Base-by-base conservation (phyloP, 2,797 vertebrate species). In the Rhincodon typus region DNA sequence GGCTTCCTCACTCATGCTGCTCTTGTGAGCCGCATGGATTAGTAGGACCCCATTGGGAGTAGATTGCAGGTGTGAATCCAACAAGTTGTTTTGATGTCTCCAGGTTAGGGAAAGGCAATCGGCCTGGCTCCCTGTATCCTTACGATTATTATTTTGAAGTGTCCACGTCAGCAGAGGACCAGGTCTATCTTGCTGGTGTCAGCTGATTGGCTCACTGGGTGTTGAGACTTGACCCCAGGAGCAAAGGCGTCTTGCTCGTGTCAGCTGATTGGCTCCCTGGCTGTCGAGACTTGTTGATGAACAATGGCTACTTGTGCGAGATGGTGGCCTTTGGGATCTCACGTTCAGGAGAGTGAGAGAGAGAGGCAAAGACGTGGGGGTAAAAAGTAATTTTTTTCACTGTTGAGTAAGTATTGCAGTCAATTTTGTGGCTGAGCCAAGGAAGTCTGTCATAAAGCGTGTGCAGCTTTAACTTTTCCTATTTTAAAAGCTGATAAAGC, bases 391-490 rank as follows among this genome's bases (percentile, higher is more conserved):
- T 66, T 30, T 2, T 94, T 72, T 94, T 15, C 38, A 72, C 38
- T 30, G 62, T 38, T 94, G n/a, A 72, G 13, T 62, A 94, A 42
- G 93, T 25, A 42, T 3, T 91, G 57, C 57, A 27, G 93, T 94
- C 8, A 2, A 94, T 69, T 94, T 94, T n/a, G 57, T 95, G 46
- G 70, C 42, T 74, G 70, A 77, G 46, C 66, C 62, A 93, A 93
- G n/a, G 42, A 93, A 93, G n/a, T 13, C 19, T 93, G 62, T 34
- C 90, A 69, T 69, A n/a, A 69, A 34, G 70, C 27, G 21, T 53
- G 69, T 34, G 69, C 94, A 95, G 70, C 94, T 95, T 95, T 77
- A 95, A 95, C 42, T 53, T 94, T 70, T 95, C 94, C 46, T 95
- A 70, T 50, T 50, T n/a, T 57, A 21, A 77, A 77, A 19, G 69